Evolutionary conservation across 2,113 vertebrate species (phyloP), one percentile per base, ranked within the genome.

Genomic region (Ranitomeya imitator): DNA sequence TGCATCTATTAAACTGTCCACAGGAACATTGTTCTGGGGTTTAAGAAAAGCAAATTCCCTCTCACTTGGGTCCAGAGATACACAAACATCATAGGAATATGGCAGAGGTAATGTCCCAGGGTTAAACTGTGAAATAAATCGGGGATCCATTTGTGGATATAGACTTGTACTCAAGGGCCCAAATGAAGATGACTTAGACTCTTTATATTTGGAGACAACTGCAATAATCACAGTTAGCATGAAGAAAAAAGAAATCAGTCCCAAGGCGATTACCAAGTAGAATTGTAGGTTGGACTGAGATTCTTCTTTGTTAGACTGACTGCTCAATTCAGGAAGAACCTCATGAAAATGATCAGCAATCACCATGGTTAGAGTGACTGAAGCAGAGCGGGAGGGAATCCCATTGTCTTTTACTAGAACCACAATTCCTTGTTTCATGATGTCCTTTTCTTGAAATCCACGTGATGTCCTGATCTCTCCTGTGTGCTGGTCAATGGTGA

Each of bases 361-460:
- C 73, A 76, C 73, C 73, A 76, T 76, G 73, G 51, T 76, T 52
- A 76, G 23, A 76, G 73, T 11, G 73, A 76, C 73, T 76, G 73
- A 76, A 76, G 73, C 73, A 52, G 37, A 52, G 45, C 18, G 45
- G 73, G 73, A 76, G 18, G 73, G 45, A 52, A 21, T 76, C 73
- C 73, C 73, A 76, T 76, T 76, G 73, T 51, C 73, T 52, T 52
- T 76, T 6, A 76, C 73, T 76, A 76, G 45, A 76, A 76, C 73
- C 73, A 76, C 37, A 76, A 76, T 76, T 76, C 73, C 73, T 51
- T 76, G 73, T 76, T 76, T 76, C 45, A 76, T 76, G 73, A 76
- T 76, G 45, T 76, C 73, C 11, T 5, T 76, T 76, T 76, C 37
- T 21, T 52, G 73, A 76, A 76, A 76, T 76, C 19, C 37, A 76